Percentiles rank a stretch among this genome's conserved stretches.
These are phyloP conservation scores for Sphenopsis melanotis DNA, from an alignment of 2,797 vertebrate species.

Conservation along the genomic window DNA sequence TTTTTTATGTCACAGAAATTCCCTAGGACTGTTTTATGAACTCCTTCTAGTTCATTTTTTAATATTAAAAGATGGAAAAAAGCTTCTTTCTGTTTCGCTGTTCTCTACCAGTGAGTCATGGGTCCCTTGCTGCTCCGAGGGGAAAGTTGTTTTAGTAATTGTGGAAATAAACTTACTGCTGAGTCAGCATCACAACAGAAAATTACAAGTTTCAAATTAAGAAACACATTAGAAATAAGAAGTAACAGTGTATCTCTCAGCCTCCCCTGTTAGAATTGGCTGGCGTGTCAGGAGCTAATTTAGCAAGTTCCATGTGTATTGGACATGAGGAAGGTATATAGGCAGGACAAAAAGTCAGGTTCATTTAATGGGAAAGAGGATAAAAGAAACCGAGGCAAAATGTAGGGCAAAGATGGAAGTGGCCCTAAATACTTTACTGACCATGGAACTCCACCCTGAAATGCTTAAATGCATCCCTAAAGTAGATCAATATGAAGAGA, in stretches of 20 bases:
- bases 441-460: neutral
- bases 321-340: neutral
- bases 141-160: conserved; percentile 74
- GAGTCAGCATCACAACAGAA: conserved; percentile 64
- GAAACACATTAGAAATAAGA: conserved; percentile 53
- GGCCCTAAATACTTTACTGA: neutral
- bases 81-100: conserved; percentile 40
- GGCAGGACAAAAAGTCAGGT: neutral
- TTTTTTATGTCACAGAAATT: conserved; percentile 1
- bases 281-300: neutral
- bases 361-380: neutral
- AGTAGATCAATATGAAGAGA: neutral
- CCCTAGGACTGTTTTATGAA: conserved; percentile 1
- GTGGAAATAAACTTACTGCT: conserved; percentile 69
- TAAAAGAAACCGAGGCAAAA: neutral
- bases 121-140: conserved; percentile 52
- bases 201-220: conserved; percentile 52
- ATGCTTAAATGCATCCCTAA: neutral
- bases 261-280: neutral
- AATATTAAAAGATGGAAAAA: conserved; percentile 65
- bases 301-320: neutral
- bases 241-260: neutral
- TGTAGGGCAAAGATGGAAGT: neutral
- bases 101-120: conserved; percentile 58
- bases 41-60: conserved; percentile 50